A percentile compares a stretch with the other conserved stretches of the same genome.
Evolutionary conservation across 2,797 vertebrate genomes (phyloP).

Genomic region (Rhinogobio ventralis): DNA sequence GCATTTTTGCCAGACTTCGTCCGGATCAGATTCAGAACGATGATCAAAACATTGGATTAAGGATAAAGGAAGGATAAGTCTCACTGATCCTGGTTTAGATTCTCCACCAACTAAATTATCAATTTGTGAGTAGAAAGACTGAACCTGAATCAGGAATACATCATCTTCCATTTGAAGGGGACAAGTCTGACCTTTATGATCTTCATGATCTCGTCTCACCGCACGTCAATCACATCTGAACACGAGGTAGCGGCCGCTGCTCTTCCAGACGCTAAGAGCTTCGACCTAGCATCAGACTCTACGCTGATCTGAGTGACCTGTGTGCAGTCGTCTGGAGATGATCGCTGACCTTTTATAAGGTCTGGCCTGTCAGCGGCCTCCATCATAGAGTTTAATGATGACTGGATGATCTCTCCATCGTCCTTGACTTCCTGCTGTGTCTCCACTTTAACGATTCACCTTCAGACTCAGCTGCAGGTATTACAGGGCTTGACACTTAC

Average conservation of each 20-base stretch:
- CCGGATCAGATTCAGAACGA: neutral
- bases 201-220: neutral
- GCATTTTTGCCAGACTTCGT: neutral
- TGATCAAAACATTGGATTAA: neutral
- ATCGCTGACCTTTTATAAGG: constrained; percentile 25
- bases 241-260: neutral
- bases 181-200: constrained; percentile 24
- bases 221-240: neutral
- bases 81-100: neutral
- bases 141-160: neutral
- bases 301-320: neutral
- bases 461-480: neutral
- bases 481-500: too few relatives aligned
- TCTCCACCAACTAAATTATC: neutral
- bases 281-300: neutral
- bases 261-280: neutral
- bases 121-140: neutral
- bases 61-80: neutral
- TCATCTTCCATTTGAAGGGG: constrained; percentile 25
- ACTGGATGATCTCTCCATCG: constrained; percentile 12
- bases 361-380: constrained; percentile 1
- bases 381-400: constrained; percentile 44
- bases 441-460: constrained; percentile 6
- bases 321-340: constrained; percentile 19
- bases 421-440: constrained; percentile 10